Evolutionary conservation across 2,888 invertebrate genomes (phyloP), one percentile per base, ranked within the genome.

Genomic region (Netelia virgata): DNA sequence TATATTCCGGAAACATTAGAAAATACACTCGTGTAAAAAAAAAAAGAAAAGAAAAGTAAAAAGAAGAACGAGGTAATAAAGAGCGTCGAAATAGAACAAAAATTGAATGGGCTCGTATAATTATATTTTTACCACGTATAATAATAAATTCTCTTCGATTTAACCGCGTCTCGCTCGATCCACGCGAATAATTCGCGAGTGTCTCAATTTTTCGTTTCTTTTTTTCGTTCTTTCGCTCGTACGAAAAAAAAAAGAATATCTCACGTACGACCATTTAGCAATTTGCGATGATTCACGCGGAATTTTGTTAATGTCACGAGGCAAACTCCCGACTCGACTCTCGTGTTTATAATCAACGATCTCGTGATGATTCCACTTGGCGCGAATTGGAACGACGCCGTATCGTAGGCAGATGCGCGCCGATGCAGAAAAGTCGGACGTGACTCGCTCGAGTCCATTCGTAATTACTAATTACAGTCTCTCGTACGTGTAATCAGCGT

Each of bases 391-490:
- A 82, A 55, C 70, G 18, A 76, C 55, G 23, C 18, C 36, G 55
- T 16, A 41, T 14, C 11, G 47, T 50, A 64, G 36, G 47, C 16
- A 23, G 16, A 43, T n/a, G 10, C 53, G 41, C 18, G 47, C 74
- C 63, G 18, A 75, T 81, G 50, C 18, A 53, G 47, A 64, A 28
- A 28, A 73, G 53, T 43, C 23, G 28, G 63, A 64, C 18, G 20
- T n/a, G 43, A 50, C 11, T 18, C 23, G 23, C 41, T 50, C 23
- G 20, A 70, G 57, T 77, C 73, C 79, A 86, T 87, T 74, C 84
- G 78, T 82, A 86, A 84, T 86, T 83, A 73, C 74, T 84, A 86
- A 81, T 86, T 86, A 77, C 61, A 36, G 36, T 36, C 43, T 70
- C 6, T 41, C 5, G 50, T 41, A 53, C 9, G n/a, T n/a, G 16